These are phyloP conservation scores for Brachionus asplanchnoidis DNA, from an alignment of 1,140 invertebrate genomes.

Conservation along the genomic window DNA sequence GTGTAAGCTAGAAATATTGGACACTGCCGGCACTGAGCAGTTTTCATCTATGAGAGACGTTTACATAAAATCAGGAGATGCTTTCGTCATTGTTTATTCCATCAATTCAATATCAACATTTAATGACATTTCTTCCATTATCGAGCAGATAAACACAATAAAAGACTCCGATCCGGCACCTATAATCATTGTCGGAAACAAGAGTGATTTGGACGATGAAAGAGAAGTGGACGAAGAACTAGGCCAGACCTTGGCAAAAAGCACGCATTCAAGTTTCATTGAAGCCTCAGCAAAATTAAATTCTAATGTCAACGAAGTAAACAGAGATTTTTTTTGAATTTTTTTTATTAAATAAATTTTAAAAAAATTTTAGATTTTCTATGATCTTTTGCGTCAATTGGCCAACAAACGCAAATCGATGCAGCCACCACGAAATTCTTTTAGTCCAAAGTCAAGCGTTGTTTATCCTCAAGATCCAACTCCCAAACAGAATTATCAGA, in stretches of 20 bases:
- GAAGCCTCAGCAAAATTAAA: constrained; percentile 99
- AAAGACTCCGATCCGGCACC: constrained; percentile 95
- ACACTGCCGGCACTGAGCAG: constrained; percentile 98
- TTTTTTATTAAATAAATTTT: no score
- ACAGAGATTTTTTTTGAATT: background rate
- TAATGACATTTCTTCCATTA: constrained; percentile 94
- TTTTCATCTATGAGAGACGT: constrained; percentile 99
- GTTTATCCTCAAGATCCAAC: background rate
- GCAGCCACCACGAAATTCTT: background rate
- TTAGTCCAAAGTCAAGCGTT: background rate
- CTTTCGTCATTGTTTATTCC: constrained; percentile 97
- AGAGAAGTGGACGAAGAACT: constrained; percentile 92
- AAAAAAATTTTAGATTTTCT: background rate
- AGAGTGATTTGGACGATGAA: constrained; percentile 98
- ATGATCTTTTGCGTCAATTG: constrained; percentile 1
- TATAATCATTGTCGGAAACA: constrained; percentile 96
- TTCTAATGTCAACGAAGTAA: constrained; percentile 95
- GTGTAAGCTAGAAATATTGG: constrained; percentile 96
- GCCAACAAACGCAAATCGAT: background rate
- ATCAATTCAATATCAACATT: constrained; percentile 99
- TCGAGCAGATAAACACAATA: constrained; percentile 96
- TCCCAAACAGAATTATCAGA: background rate
- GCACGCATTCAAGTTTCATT: constrained; percentile 93
- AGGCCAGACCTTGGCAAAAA: constrained; percentile 92
- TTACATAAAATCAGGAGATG: constrained; percentile 99